Percentiles rank a stretch among this genome's conserved stretches.
phyloP scores from a whole-genome alignment of 2,888 invertebrate species.

The Calliopum simillimum region DNA sequence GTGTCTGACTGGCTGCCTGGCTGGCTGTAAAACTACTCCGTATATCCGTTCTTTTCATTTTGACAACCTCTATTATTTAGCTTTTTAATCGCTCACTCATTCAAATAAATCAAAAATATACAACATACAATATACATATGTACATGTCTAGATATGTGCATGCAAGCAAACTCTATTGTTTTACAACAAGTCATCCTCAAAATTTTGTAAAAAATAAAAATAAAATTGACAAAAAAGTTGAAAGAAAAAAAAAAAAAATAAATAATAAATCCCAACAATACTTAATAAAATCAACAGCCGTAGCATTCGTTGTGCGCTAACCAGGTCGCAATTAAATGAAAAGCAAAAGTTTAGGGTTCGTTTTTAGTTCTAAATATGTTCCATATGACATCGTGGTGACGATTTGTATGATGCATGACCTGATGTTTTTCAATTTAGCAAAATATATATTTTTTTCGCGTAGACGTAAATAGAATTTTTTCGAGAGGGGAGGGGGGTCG shows the following conservation, averaged over 20 bases:
- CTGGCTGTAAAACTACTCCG: slow-evolving; percentile 1
- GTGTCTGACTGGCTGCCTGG: slow-evolving; percentile 2
- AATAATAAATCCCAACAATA: slow-evolving; percentile 16
- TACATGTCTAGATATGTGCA: too few species aligned
- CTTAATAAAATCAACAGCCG: slow-evolving; percentile 3
- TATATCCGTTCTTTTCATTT: slow-evolving; percentile 41
- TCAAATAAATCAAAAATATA: slow-evolving; percentile 31
- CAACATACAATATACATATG: slow-evolving; percentile 12
- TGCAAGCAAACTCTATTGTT: too few species aligned
- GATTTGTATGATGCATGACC: not conserved
- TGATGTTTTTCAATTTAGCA: not conserved
- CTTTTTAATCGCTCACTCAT: slow-evolving; percentile 27
- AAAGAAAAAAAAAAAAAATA: too few species aligned
- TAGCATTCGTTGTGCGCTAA: not conserved
- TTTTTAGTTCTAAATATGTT: too few species aligned
- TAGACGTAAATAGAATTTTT: too few species aligned
- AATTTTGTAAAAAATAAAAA: too few species aligned
- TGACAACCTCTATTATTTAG: slow-evolving; percentile 33
- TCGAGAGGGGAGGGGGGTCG: too few species aligned
- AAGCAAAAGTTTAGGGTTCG: slow-evolving; percentile 10
- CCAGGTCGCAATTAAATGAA: not conserved
- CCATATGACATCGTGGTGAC: not conserved
- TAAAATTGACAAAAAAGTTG: too few species aligned
- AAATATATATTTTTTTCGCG: too few species aligned
- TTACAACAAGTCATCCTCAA: too few species aligned